Evolutionary conservation across 2,113 vertebrate species (phyloP), one percentile per base, ranked within the genome.

Genomic region (Prunella fulvescens): DNA sequence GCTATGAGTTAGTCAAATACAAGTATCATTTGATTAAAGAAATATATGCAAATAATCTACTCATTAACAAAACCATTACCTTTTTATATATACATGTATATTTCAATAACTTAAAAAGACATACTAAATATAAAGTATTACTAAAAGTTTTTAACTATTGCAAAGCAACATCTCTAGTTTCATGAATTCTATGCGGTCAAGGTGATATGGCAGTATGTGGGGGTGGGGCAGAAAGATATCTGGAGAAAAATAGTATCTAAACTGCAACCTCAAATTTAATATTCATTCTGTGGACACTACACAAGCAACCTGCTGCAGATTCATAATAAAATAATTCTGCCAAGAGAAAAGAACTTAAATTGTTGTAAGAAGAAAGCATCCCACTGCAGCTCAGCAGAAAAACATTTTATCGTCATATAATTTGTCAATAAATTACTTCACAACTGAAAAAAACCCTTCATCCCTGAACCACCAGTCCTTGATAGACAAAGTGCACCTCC

Each of bases 1-100:
- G 94, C 58, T 94, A 78, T 28, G 40, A 80, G 47, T 62, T 84
- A 85, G 31, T 81, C 39, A 92, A 92, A 88, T 33, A 50, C 25
- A 86, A 92, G 53, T 14, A 91, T 42, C 40, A 39, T 39, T 88
- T 64, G 53, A 81, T 78, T 86, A 84, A 90, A 88, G 62, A 83
- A 79, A 85, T 65, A 94, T 2, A 94, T 65, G 79, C 42, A 96
- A 92, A 77, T 79, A 74, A 65, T 12, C 12, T 56, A 83, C 7
- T 57, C 16, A 90, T 48, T 62, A 81, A 67, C 40, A 92, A 67
- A 90, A 50, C 11, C 16, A 74, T 62, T 28, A 50, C 28, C 17
- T 78, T 67, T 31, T 31, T 26, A 48, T 25, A 17, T 25, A 79
- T 37, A 31, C 6, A 50, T 33, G 25, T 10, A 33, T 51, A 70